Percentiles rank a stretch among this genome's conserved stretches.
phyloP scores from a whole-genome alignment of 2,113 vertebrate species.

The Perccottus glenii region DNA sequence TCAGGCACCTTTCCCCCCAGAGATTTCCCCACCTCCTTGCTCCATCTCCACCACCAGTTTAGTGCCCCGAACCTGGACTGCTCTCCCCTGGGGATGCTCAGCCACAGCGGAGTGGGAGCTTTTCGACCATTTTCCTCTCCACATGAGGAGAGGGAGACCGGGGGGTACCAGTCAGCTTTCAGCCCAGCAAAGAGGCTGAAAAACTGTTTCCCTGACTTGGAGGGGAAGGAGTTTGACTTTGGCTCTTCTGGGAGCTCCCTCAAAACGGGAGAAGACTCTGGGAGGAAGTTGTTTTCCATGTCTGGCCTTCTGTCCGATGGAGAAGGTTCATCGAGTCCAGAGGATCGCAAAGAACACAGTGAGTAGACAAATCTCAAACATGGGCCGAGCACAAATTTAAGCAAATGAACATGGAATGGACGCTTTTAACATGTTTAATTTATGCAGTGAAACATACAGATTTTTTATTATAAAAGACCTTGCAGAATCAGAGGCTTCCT shows the following conservation, averaged over 20 bases:
- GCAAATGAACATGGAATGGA: neutral
- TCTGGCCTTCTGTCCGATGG: slow-evolving; percentile 95
- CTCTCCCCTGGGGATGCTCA: slow-evolving; percentile 93
- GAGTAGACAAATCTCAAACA: slow-evolving; percentile 74
- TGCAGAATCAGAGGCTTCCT: slow-evolving; percentile 8
- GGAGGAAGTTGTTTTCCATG: slow-evolving; percentile 96
- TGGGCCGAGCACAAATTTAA: neutral
- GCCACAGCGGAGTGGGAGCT: slow-evolving; percentile 92
- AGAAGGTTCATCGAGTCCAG: slow-evolving; percentile 91
- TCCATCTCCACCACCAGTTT: slow-evolving; percentile 97
- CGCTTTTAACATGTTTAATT: slow-evolving; percentile 27
- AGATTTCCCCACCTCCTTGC: slow-evolving; percentile 94
- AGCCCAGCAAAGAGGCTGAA: slow-evolving; percentile 96
- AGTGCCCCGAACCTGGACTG: slow-evolving; percentile 94
- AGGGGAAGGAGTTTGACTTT: slow-evolving; percentile 97
- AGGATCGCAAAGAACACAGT: slow-evolving; percentile 95
- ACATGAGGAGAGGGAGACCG: slow-evolving; percentile 89
- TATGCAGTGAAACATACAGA: neutral
- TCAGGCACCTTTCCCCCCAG: slow-evolving; percentile 90
- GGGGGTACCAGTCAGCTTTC: slow-evolving; percentile 94
- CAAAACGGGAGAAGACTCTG: slow-evolving; percentile 88
- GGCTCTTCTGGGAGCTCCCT: slow-evolving; percentile 84
- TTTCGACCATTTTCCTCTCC: slow-evolving; percentile 94
- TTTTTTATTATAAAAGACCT: slow-evolving; percentile 32
- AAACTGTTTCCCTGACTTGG: slow-evolving; percentile 92